Evolutionary conservation across 2,797 vertebrate genomes (phyloP).

Genomic region (Hydrocynus forskahlii): DNA sequence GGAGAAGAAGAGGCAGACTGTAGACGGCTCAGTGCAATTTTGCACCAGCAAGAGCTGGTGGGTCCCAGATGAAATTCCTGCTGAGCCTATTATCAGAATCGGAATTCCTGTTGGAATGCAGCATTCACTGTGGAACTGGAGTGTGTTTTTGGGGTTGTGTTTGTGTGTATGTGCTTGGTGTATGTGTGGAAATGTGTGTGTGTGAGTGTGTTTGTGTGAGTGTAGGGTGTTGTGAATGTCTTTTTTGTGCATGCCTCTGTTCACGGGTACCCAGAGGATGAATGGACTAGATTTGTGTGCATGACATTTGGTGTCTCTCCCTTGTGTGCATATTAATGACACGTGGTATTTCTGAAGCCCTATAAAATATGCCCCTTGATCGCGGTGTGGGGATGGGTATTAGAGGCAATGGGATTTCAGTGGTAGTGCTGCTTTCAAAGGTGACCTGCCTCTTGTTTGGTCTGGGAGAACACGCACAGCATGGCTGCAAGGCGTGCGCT

Average conservation of each 20-base stretch:
- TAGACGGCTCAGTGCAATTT: slow-evolving; percentile 52
- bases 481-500: slow-evolving; percentile 37
- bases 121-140: slow-evolving; percentile 25
- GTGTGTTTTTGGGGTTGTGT: slow-evolving; percentile 22
- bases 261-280: slow-evolving; percentile 45
- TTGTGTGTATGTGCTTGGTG: slow-evolving; percentile 35
- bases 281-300: slow-evolving; percentile 62
- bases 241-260: slow-evolving; percentile 44
- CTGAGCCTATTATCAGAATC: slow-evolving; percentile 56
- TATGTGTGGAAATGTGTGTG: slow-evolving; percentile 34
- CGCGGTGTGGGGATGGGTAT: slow-evolving; percentile 55
- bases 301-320: slow-evolving; percentile 55
- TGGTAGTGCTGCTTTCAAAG: slow-evolving; percentile 59
- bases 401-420: slow-evolving; percentile 52
- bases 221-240: slow-evolving; percentile 48
- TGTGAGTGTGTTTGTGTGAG: slow-evolving; percentile 23
- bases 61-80: slow-evolving; percentile 51
- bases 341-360: slow-evolving; percentile 66
- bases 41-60: slow-evolving; percentile 39
- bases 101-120: slow-evolving; percentile 53
- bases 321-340: slow-evolving; percentile 63
- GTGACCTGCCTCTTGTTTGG: slow-evolving; percentile 61
- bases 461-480: slow-evolving; percentile 52
- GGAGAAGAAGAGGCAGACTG: slow-evolving; percentile 47
- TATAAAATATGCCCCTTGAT: slow-evolving; percentile 69